These are phyloP conservation scores for Lasioglossum leucozonium DNA, from an alignment of 2,888 invertebrate genomes.

Conservation along the genomic window DNA sequence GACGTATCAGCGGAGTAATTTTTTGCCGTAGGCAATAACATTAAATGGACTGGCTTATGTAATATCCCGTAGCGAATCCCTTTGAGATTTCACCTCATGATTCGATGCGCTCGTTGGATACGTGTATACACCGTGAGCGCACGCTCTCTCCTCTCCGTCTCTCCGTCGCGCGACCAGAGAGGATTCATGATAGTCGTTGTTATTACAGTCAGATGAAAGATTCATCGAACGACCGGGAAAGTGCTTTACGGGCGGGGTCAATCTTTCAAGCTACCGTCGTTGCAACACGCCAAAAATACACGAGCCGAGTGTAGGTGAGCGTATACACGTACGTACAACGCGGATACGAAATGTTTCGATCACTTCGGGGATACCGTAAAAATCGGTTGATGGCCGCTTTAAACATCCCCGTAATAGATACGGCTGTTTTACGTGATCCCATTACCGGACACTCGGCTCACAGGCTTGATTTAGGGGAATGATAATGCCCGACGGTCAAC, in stretches of 20 bases:
- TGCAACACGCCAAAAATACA: constrained; percentile 45
- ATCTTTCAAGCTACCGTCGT: constrained; percentile 54
- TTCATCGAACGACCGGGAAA: constrained; percentile 74
- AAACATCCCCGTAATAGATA: constrained; percentile 58
- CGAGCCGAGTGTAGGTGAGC: constrained; percentile 12
- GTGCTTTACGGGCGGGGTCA: constrained; percentile 52
- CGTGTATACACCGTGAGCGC: constrained; percentile 12
- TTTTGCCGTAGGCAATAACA: constrained; percentile 64
- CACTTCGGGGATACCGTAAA: constrained; percentile 60
- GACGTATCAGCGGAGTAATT: constrained; percentile 19
- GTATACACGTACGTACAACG: constrained; percentile 10
- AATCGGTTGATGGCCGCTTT: constrained; percentile 54
- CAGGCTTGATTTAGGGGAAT: not conserved
- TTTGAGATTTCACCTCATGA: constrained; percentile 63
- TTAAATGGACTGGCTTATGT: constrained; percentile 73
- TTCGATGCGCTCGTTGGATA: constrained; percentile 56
- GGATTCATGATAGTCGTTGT: constrained; percentile 66
- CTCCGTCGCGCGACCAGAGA: constrained; percentile 31
- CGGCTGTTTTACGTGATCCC: constrained; percentile 47
- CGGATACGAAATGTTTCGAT: not conserved
- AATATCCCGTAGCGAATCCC: constrained; percentile 67
- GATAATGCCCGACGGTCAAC: not conserved
- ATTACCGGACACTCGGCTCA: constrained; percentile 2
- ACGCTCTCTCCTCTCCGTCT: not conserved
- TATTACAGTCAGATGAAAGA: constrained; percentile 73